Conservation (phyloP, 2,888 invertebrate species). For the Clistopyga incitator region DNA sequence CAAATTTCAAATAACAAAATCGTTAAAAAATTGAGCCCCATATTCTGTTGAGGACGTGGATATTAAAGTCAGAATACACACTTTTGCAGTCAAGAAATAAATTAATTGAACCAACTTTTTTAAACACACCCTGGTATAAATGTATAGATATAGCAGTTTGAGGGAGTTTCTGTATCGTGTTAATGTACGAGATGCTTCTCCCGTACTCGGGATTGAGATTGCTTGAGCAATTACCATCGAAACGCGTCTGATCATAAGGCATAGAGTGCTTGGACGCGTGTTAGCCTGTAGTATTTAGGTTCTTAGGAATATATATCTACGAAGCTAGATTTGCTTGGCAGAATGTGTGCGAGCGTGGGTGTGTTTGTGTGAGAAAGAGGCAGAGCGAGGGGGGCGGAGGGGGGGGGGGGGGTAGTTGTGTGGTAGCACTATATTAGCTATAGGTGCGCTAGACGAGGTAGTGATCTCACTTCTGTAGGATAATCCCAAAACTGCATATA, state of each 20-base stretch:
- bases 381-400: not conserved
- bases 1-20: no score
- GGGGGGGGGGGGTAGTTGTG: not conserved
- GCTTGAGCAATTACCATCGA: slow-evolving; percentile 53
- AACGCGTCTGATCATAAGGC: slow-evolving; percentile 11
- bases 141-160: not conserved
- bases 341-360: no score
- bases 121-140: no score
- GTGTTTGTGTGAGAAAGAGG: no score
- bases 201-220: slow-evolving; percentile 45
- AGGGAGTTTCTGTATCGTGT: slow-evolving; percentile 27
- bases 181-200: slow-evolving; percentile 46
- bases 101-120: no score
- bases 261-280: not conserved
- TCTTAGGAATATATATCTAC: slow-evolving; percentile 36
- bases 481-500: slow-evolving; percentile 50
- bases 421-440: slow-evolving; percentile 4
- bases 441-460: slow-evolving; percentile 34
- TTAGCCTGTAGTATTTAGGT: slow-evolving; percentile 34
- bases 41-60: no score
- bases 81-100: no score
- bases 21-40: no score
- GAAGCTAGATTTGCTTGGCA: slow-evolving; percentile 32
- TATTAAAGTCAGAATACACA: no score
- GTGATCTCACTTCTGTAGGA: slow-evolving; percentile 42